These are phyloP conservation scores for Tetragnatha versicolor DNA, from an alignment of 1,140 invertebrate species.

Conservation along the genomic window DNA sequence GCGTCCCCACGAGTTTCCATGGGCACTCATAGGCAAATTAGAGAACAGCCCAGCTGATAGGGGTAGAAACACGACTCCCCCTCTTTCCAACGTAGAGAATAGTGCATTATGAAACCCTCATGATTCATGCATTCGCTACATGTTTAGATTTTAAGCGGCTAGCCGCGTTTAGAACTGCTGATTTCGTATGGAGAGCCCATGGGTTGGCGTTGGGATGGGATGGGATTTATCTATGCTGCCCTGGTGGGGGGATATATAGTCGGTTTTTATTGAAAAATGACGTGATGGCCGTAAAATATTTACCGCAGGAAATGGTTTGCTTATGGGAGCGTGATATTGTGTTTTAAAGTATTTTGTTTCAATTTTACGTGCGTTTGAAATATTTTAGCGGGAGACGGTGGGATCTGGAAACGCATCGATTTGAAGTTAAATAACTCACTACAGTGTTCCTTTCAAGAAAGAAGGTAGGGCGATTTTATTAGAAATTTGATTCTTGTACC, in stretches of 20 bases:
- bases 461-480: too few relatives aligned
- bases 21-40: constrained; percentile 29
- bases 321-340: too few relatives aligned
- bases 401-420: too few relatives aligned
- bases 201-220: neutral
- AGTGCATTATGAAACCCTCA: constrained; percentile 37
- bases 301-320: too few relatives aligned
- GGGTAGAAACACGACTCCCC: neutral
- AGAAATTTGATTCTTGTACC: too few relatives aligned
- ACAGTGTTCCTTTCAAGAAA: too few relatives aligned
- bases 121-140: constrained; percentile 47
- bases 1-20: neutral
- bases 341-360: too few relatives aligned
- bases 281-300: too few relatives aligned
- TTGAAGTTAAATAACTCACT: too few relatives aligned
- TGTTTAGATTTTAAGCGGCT: constrained; percentile 18
- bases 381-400: too few relatives aligned
- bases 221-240: neutral
- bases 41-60: neutral
- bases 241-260: neutral
- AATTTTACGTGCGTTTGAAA: too few relatives aligned
- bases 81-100: neutral
- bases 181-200: constrained; percentile 36
- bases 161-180: neutral
- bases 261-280: constrained; percentile 13